Base-by-base conservation (phyloP, 2,797 vertebrate species). In the Siniperca scherzeri region DNA sequence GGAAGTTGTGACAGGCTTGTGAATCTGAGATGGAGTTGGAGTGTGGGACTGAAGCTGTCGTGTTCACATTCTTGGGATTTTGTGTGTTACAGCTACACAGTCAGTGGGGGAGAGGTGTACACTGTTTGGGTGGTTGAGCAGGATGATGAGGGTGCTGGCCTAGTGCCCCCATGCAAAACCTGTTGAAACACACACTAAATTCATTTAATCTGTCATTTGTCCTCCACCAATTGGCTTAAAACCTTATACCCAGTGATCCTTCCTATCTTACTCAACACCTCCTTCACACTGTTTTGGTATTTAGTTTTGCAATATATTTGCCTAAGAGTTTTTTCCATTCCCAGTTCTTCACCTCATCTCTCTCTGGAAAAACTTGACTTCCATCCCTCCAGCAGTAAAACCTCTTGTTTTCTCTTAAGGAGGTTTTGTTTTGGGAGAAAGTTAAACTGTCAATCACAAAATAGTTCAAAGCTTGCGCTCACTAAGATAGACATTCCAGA, bases 261-360 rank as follows among this genome's bases (percentile, higher is more conserved):
- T 38, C 10, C 59, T 7, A 56, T 74, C n/a, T 69, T 33, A 62
- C 22, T 61, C 48, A 67, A 52, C 21, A 46, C n/a, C 56, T 68
- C 48, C 40, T 69, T 74, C 25, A 71, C 30, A 64, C 6, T 78
- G 70, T 61, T 73, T 55, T 55, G 62, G 50, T 70, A 53, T 44
- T 60, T 73, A 42, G 70, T 52, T 69, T 69, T 48, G 22, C 14
- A 65, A 59, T 71, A 17, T 44, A 55, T 77, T 62, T 53, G 36
- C 57, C 6, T 2, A 46, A 36, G n/a, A 57, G 5, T 22, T 40
- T 44, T n/a, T 48, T 65, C 21, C 44, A 71, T 64, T 36, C 21
- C 53, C 22, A 48, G 7, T 55, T 67, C 19, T 62, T 17, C 2
- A 40, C n/a, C 11, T 50, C 4, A 56, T 40, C 66, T 70, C 59